phyloP scores from a whole-genome alignment of 1,140 invertebrate species.

The Phocides pigmalion region DNA sequence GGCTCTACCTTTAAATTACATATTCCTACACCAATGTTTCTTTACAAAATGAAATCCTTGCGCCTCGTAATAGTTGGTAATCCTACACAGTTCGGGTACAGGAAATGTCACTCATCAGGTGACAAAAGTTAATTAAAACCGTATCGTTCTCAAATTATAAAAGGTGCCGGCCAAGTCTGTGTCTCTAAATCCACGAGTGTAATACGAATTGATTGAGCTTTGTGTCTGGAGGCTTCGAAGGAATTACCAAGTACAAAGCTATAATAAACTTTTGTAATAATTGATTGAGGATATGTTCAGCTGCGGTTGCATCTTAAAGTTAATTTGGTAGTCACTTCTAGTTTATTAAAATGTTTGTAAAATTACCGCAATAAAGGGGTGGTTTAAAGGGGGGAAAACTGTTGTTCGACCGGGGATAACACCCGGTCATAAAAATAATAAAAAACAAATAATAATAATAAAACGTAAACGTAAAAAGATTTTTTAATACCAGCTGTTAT shows the following conservation, averaged over 20 bases:
- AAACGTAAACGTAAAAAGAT: too few species aligned
- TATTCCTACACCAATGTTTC: not conserved
- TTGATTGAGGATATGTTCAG: too few species aligned
- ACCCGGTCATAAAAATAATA: too few species aligned
- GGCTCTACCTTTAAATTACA: not conserved
- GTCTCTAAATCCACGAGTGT: not conserved
- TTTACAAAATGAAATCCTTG: not conserved
- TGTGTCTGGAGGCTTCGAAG: not conserved
- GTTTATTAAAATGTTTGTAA: too few species aligned
- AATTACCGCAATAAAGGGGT: too few species aligned
- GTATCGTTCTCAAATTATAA: constrained; percentile 20
- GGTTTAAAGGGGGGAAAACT: too few species aligned
- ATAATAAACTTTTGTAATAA: too few species aligned
- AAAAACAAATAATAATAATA: too few species aligned
- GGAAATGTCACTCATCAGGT: constrained; percentile 49
- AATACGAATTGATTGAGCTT: not conserved
- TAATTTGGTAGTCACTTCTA: too few species aligned
- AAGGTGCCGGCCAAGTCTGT: not conserved
- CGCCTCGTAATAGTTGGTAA: not conserved
- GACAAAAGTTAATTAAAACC: constrained; percentile 57
- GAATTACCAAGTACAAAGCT: not conserved
- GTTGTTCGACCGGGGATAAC: too few species aligned
- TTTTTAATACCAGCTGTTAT: too few species aligned
- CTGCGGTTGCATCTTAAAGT: too few species aligned
- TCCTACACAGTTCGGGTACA: constrained; percentile 15